Conservation (phyloP, 2,113 vertebrate genomes). For the Casuarius casuarius region DNA sequence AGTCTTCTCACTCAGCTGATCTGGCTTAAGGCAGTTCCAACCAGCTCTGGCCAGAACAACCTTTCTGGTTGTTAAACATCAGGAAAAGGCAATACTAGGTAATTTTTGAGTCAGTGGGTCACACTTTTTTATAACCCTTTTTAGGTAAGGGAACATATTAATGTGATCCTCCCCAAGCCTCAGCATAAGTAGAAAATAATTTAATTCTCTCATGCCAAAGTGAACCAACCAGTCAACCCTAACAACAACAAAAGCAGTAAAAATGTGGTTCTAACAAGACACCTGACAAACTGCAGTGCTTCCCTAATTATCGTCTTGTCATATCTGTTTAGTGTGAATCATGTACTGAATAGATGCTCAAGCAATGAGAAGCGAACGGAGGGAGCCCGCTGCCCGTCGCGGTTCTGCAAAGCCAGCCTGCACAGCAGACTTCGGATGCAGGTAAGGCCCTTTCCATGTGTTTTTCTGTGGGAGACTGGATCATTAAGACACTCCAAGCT, state of each 20-base stretch:
- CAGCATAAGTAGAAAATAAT: constrained; percentile 25
- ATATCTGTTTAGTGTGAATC: constrained; percentile 49
- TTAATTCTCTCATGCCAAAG: constrained; percentile 18
- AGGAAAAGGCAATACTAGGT: not conserved
- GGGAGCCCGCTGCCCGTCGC: not conserved
- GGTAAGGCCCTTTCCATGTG: accelerated
- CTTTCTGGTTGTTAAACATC: not conserved
- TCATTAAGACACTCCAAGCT: not conserved
- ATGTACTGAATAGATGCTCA: not conserved
- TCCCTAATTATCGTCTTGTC: constrained; percentile 55
- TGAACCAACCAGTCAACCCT: constrained; percentile 5
- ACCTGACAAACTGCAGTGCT: constrained; percentile 62
- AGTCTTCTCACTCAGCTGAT: not conserved
- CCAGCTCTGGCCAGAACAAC: not conserved
- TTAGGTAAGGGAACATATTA: constrained; percentile 35
- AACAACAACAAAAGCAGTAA: constrained; percentile 34
- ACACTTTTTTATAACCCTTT: not conserved
- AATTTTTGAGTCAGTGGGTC: not conserved
- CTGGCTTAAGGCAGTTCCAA: not conserved
- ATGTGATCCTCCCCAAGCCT: constrained; percentile 36
- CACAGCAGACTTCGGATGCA: not conserved
- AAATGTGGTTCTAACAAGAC: constrained; percentile 13
- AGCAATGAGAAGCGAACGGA: not conserved
- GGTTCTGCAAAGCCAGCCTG: not conserved
- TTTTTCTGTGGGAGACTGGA: not conserved